phyloP scores from a whole-genome alignment of 2,113 vertebrate genomes.

The Lichenostomus cassidix region DNA sequence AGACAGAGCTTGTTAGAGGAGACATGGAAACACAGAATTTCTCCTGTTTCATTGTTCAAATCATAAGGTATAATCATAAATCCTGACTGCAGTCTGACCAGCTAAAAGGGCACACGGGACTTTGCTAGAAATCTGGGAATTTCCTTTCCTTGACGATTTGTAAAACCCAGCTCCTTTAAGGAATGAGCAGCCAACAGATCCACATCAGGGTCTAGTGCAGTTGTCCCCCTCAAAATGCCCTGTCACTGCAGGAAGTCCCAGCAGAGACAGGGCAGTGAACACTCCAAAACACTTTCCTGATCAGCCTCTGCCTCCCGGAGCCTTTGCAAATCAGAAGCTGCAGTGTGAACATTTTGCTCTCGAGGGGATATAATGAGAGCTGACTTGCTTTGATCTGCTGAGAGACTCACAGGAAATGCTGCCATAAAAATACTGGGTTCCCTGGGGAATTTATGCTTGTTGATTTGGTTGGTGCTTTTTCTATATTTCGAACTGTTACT shows the following conservation, averaged over 20 bases:
- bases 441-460: neutral
- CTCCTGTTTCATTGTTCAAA: neutral
- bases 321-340: neutral
- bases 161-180: neutral
- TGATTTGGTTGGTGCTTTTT: neutral
- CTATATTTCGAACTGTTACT: neutral
- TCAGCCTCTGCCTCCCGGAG: neutral
- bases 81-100: neutral
- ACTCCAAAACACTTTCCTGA: neutral
- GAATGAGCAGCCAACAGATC: neutral
- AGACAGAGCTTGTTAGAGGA: slow-evolving; percentile 29
- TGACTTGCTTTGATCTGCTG: neutral
- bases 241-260: neutral
- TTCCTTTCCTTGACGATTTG: neutral
- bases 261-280: neutral
- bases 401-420: neutral
- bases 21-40: neutral
- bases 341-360: neutral
- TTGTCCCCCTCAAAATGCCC: rapidly evolving
- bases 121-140: neutral
- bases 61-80: neutral
- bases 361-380: neutral
- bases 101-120: neutral
- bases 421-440: neutral
- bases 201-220: neutral